Evolutionary conservation across 2,113 vertebrate species (phyloP).

Genomic region (Glaucidium brasilianum): DNA sequence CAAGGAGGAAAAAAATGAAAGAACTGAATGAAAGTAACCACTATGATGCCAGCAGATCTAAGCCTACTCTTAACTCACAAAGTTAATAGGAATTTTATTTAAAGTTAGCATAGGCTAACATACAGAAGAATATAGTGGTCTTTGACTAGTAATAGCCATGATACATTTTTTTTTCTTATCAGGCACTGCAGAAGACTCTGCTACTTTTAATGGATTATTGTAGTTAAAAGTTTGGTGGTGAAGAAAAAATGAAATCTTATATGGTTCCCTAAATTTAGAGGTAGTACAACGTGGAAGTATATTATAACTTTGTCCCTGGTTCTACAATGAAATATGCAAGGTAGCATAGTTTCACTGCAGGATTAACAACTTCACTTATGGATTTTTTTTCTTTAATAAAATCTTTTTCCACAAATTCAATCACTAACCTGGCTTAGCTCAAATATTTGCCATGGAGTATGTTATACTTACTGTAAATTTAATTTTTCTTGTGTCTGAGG

Average conservation of each 20-base stretch:
- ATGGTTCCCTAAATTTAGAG: background rate
- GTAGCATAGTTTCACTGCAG: background rate
- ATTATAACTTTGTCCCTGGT: background rate
- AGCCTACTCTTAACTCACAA: background rate
- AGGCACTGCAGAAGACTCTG: background rate
- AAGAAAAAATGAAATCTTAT: background rate
- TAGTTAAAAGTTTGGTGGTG: background rate
- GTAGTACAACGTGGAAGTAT: background rate
- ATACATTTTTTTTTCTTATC: background rate
- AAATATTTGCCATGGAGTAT: constrained; percentile 5
- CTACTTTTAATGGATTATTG: background rate
- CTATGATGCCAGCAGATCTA: background rate
- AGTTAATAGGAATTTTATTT: background rate
- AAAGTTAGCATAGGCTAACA: background rate
- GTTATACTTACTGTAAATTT: background rate
- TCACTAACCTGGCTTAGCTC: background rate
- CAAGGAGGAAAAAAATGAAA: background rate
- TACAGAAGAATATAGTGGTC: background rate
- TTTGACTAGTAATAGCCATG: background rate
- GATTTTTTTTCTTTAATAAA: background rate
- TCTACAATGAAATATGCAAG: background rate
- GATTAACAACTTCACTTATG: background rate
- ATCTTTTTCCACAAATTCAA: background rate
- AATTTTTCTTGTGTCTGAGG: background rate
- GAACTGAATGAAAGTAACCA: background rate